phyloP scores from a whole-genome alignment of 2,797 vertebrate species.

The Falco peregrinus region DNA sequence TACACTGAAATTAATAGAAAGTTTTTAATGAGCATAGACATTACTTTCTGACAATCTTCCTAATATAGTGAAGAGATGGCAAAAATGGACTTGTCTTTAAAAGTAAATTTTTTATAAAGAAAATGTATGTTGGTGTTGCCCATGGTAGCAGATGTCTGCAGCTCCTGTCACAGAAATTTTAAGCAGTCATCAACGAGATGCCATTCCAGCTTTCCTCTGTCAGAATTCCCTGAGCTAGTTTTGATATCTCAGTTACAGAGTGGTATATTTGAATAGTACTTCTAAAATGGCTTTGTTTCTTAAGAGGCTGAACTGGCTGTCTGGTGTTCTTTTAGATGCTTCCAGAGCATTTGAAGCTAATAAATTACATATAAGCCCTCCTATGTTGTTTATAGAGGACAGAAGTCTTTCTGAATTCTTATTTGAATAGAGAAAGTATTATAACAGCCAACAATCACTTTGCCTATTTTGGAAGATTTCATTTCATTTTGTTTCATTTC shows the following conservation, averaged over 20 bases:
- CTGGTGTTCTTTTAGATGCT: neutral
- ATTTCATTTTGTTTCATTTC: neutral
- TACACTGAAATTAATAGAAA: neutral
- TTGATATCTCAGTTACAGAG: neutral
- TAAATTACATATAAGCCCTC: neutral
- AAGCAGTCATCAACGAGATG: neutral
- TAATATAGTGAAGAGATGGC: neutral
- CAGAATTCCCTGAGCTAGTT: neutral
- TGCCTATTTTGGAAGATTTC: neutral
- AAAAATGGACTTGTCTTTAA: neutral
- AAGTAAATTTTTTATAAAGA: neutral
- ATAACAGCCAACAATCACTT: neutral
- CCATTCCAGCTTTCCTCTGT: neutral
- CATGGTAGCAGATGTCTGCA: fast-evolving
- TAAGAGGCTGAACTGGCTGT: neutral
- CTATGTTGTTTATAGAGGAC: neutral
- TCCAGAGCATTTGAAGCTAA: neutral
- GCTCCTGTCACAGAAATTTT: neutral
- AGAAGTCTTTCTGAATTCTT: neutral
- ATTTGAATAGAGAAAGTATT: neutral
- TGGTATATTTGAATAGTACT: neutral
- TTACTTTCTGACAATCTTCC: neutral
- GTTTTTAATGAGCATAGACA: neutral
- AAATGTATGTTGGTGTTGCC: neutral
- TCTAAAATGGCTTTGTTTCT: neutral